Conservation (phyloP, 2,888 invertebrate species). For the Apotomis capreana region DNA sequence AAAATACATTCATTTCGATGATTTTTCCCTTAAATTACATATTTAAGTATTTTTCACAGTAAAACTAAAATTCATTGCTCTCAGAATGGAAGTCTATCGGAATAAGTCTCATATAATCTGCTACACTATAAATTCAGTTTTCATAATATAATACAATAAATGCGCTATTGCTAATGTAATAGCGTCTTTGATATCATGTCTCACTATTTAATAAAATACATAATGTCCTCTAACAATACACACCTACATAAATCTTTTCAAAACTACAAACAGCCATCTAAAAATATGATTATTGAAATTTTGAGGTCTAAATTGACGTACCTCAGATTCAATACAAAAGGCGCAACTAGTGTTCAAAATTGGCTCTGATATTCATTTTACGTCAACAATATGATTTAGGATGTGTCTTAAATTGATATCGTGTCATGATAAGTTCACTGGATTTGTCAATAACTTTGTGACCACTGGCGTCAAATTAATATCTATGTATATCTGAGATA, state of each 20-base stretch:
- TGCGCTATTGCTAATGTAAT: slow-evolving; percentile 57
- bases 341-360: slow-evolving; percentile 15
- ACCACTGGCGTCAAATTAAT: slow-evolving; percentile 5
- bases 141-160: slow-evolving; percentile 24
- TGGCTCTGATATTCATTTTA: slow-evolving; percentile 17
- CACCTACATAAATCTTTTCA: slow-evolving; percentile 55
- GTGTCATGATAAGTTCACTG: slow-evolving; percentile 25
- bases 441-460: slow-evolving; percentile 19
- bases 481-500: not conserved
- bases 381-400: not conserved
- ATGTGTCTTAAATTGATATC: slow-evolving; percentile 5
- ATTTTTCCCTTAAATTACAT: not conserved
- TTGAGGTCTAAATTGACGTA: slow-evolving; percentile 18
- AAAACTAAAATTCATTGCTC: not conserved
- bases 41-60: slow-evolving; percentile 6
- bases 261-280: slow-evolving; percentile 73
- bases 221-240: slow-evolving; percentile 59
- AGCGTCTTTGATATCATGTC: slow-evolving; percentile 58
- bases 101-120: slow-evolving; percentile 29
- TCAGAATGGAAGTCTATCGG: slow-evolving; percentile 1
- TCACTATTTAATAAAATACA: slow-evolving; percentile 45
- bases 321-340: not conserved
- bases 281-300: slow-evolving; percentile 65
- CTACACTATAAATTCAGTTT: slow-evolving; percentile 27
- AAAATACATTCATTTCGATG: not conserved